Evolutionary conservation across 2,113 vertebrate species (phyloP).

Genomic region (Pituophis catenifer): DNA sequence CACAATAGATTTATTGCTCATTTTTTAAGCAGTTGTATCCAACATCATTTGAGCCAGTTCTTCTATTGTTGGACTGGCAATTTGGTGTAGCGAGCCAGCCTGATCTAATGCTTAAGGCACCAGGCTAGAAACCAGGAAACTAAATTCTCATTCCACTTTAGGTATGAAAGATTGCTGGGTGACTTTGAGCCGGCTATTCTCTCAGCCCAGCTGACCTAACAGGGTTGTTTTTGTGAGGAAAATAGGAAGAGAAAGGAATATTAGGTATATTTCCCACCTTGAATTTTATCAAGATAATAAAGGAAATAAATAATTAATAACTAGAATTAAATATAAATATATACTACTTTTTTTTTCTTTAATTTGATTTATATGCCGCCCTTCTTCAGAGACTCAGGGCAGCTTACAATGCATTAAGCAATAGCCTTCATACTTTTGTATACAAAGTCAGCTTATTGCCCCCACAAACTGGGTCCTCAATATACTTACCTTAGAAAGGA

Average conservation of each 20-base stretch:
- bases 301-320: not conserved
- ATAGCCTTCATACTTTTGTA: too few relatives aligned
- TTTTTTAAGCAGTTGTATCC: not conserved
- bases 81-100: not conserved
- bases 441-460: too few relatives aligned
- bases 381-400: too few relatives aligned
- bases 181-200: not conserved
- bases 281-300: not conserved
- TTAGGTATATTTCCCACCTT: not conserved
- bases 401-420: too few relatives aligned
- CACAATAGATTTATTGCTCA: not conserved
- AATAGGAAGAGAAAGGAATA: not conserved
- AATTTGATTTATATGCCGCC: too few relatives aligned
- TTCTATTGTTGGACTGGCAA: not conserved
- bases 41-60: not conserved
- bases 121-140: not conserved
- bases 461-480: too few relatives aligned
- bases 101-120: not conserved
- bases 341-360: not conserved
- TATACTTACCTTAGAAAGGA: too few relatives aligned
- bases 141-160: not conserved
- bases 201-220: not conserved
- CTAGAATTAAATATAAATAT: not conserved
- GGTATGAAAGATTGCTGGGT: not conserved
- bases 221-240: not conserved